Base-by-base conservation (phyloP, 53 echinoderm and acorn worm species). In the Temnopleurus reevesii region DNA sequence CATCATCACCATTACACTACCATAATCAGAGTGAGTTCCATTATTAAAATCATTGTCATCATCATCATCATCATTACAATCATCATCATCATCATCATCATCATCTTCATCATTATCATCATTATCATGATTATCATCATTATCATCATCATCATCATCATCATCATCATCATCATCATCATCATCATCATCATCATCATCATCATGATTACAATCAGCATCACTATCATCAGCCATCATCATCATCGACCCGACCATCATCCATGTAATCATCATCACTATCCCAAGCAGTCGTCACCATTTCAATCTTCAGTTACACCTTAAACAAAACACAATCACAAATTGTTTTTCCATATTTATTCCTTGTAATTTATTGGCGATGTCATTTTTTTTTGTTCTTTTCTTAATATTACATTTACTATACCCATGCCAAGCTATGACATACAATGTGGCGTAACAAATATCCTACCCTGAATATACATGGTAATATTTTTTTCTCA, bases 351-450 rank as follows among this genome's bases (percentile, higher is more conserved):
- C 46, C 59, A 60, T 85, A 60, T 85, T 85, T 85, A 54, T 85
- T 85, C 85, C 33, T 85, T 47, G 85, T 85, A 85, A 60, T 85
- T 85, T 85, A 85, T 85, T 85, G 85, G 85, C 85, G 85, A 85
- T 60, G 60, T 44, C 59, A 36, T 85, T 21, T 60, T 85, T 36
- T 46, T 43, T 85, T 4, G 41, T 61, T 17, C 23, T 25, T 83
- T 60, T 44, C 53, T 54, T 49, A 55, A 53, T 41, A 45, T 85
- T 85, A 85, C 85, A 85, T 85, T 85, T 26, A 85, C 60, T 85
- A 85, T 85, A 85, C 24, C 26, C 18, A 27, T 85, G 85, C 85
- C 85, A 85, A 85, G 85, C 85, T 85, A 85, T 46, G 45, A 85
- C 59, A 85, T 85, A 85, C 85, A 85, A 59, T 18, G 60, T 85